A percentile compares a stretch with the other conserved stretches of the same genome.
phyloP scores from a whole-genome alignment of 1,140 invertebrate species.

The roundworm (Caenorhabditis elegans) region WBcel235 BX284606.5:12794001-12794500 shows the following conservation, averaged over 20 bases:
- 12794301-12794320: background rate
- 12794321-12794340: no score
- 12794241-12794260: background rate
- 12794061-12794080: background rate
- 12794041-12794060: background rate
- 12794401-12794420: background rate
- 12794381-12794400: background rate
- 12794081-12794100: background rate
- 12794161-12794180: no score
- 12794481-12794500: background rate
- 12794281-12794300: constrained; percentile 1
- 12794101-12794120: background rate
- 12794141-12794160: no score
- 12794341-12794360: background rate
- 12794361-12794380: background rate
- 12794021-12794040: background rate
- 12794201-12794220: background rate
- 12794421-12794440: constrained; percentile 4
- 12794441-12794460: background rate
- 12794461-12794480: background rate
- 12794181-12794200: background rate
- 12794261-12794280: background rate
- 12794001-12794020: constrained; percentile 4
- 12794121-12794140: background rate
- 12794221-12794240: background rate